These are phyloP conservation scores for Aplodontia rufa DNA, from an alignment of 2,113 vertebrate species.

Conservation along the genomic window DNA sequence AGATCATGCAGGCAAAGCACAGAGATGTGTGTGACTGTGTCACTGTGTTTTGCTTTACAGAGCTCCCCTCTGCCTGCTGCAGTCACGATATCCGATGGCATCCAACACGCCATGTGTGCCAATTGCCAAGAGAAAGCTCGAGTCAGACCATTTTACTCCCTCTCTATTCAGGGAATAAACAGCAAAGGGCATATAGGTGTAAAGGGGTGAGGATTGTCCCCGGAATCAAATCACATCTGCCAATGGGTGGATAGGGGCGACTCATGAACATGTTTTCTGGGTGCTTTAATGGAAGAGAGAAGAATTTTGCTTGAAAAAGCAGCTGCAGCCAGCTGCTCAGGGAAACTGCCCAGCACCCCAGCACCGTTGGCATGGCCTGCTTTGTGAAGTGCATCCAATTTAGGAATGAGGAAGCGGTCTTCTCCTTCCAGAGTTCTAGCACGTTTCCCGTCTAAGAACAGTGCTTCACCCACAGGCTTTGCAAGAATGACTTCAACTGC, in stretches of 20 bases:
- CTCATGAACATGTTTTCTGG: neutral
- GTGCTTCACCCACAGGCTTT: slow-evolving; percentile 14
- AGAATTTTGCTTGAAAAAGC: neutral
- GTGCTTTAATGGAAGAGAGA: neutral
- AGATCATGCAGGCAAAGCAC: neutral
- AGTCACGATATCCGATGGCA: neutral
- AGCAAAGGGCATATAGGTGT: neutral
- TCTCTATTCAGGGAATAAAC: neutral
- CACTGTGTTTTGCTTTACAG: neutral
- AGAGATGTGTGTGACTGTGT: neutral
- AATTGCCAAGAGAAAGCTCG: neutral
- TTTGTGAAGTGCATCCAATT: slow-evolving; percentile 15
- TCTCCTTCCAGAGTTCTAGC: slow-evolving; percentile 58
- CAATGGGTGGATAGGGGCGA: neutral
- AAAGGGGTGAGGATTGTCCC: neutral
- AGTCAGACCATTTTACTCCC: neutral
- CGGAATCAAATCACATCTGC: neutral
- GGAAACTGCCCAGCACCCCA: neutral
- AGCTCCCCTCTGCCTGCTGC: neutral
- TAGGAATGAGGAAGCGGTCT: neutral
- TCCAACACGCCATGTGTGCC: neutral
- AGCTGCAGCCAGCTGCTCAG: slow-evolving; percentile 49
- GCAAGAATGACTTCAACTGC: slow-evolving; percentile 59
- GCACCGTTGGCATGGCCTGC: neutral
- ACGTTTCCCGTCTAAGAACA: slow-evolving; percentile 48